Percentiles rank a stretch among this genome's conserved stretches.
These are phyloP conservation scores for Ceratina japonica DNA, from an alignment of 1,140 invertebrate genomes.

Conservation along the genomic window DNA sequence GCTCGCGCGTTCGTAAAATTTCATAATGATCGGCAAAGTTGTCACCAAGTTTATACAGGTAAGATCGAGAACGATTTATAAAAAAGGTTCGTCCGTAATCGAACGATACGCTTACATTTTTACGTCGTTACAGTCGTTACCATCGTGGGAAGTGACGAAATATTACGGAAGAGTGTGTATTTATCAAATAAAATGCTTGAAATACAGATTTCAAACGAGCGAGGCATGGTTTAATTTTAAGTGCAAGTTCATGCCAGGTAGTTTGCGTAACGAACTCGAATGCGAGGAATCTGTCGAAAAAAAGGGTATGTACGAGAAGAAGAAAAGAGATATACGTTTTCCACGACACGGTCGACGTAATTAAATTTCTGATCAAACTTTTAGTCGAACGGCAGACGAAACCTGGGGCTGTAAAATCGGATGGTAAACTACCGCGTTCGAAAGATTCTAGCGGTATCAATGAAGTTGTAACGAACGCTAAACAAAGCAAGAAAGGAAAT, in stretches of 20 bases:
- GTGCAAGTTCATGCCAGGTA: slow-evolving; percentile 58
- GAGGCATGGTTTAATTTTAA: slow-evolving; percentile 64
- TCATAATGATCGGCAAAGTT: slow-evolving; percentile 61
- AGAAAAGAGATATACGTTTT: not conserved
- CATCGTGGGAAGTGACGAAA: slow-evolving; percentile 66
- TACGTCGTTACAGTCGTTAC: slow-evolving; percentile 43
- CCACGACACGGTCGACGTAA: not conserved
- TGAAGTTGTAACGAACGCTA: not conserved
- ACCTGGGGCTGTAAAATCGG: not conserved
- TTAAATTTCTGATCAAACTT: not conserved
- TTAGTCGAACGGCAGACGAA: not conserved
- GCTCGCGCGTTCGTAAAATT: slow-evolving; percentile 9
- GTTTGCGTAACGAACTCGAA: slow-evolving; percentile 51
- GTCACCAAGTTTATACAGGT: slow-evolving; percentile 63
- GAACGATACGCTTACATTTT: not conserved
- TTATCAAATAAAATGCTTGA: slow-evolving; percentile 63
- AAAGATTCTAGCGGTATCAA: not conserved
- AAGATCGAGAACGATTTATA: slow-evolving; percentile 6
- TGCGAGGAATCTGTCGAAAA: slow-evolving; percentile 29
- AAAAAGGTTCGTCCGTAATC: not conserved
- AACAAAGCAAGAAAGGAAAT: not conserved
- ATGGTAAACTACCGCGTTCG: not conserved
- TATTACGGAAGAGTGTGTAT: slow-evolving; percentile 65
- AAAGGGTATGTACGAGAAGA: slow-evolving; percentile 23
- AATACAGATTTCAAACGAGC: slow-evolving; percentile 64